These are phyloP conservation scores for Torymus auratus DNA, from an alignment of 2,888 invertebrate genomes.

Conservation along the genomic window DNA sequence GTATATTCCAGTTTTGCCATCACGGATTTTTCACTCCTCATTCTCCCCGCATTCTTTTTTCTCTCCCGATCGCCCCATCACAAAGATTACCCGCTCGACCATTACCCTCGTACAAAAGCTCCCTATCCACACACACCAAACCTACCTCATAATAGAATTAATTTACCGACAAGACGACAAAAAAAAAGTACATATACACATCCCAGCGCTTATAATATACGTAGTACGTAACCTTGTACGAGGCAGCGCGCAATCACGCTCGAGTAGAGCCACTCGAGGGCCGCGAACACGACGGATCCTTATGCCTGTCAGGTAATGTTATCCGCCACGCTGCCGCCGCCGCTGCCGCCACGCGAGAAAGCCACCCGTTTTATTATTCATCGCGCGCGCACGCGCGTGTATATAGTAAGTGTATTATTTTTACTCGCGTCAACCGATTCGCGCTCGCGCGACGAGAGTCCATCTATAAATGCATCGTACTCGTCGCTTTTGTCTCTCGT, in stretches of 20 bases:
- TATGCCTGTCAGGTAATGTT: conserved; percentile 65
- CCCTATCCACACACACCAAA: too few species aligned
- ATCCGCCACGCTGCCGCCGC: conserved; percentile 59
- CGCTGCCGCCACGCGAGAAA: conserved; percentile 25
- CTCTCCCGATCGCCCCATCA: too few species aligned
- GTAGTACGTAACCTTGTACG: conserved; percentile 2
- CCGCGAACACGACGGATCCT: conserved; percentile 63
- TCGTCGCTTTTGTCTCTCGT: neutral
- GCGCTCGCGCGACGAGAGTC: conserved; percentile 46
- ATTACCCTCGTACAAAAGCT: too few species aligned
- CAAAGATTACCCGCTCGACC: too few species aligned
- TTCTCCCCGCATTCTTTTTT: too few species aligned
- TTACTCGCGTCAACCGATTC: conserved; percentile 59
- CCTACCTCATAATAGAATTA: too few species aligned
- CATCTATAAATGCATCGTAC: conserved; percentile 33
- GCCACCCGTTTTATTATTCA: conserved; percentile 61
- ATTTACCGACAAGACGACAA: too few species aligned
- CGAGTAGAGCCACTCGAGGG: conserved; percentile 62
- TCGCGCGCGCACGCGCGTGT: conserved; percentile 22
- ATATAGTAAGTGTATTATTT: conserved; percentile 59
- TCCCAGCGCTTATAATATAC: neutral
- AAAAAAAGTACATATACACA: too few species aligned
- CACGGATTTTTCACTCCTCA: too few species aligned
- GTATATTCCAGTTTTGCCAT: too few species aligned
- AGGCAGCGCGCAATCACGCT: conserved; percentile 61